Evolutionary conservation across 1,140 invertebrate genomes (phyloP), one percentile per base, ranked within the genome.

Genomic region (Neodiprion virginianus): DNA sequence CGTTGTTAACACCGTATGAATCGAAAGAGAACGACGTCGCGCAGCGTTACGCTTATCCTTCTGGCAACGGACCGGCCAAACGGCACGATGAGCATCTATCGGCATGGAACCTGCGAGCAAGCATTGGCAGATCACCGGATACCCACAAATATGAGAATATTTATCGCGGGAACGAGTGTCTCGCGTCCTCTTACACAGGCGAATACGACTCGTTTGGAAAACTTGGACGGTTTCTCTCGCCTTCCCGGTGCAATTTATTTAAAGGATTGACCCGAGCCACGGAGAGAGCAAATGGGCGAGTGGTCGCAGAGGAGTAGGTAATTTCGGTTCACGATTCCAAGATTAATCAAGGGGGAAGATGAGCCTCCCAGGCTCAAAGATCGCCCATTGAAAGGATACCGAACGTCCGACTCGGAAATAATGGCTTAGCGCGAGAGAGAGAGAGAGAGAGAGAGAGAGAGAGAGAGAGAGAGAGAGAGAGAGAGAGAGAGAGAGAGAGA

Each of bases 131-230:
- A 61, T 7, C 28, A 40, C 5, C 28, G 28, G 28, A 40, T 40
- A 40, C 5, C 1, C 53, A 5, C 11, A 61, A 14, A 8, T 61
- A 8, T 50, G 70, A 49, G 70, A 50, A 71, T 40, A 71, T 71
- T 76, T 76, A 72, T 73, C 17, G 68, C 67, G 70, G 28, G 48
- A 14, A 71, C 70, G 70, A 71, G 12, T 4, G 70, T 12, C 48
- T 61, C 11, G n/a, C 47, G 48, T 28, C 11, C 5, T 71, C 70
- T 8, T 40, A 5, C 5, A 40, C 5, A 40, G 28, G 28, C 28
- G 1, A 40, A 40, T 40, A 40, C 28, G 28, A 40, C 28, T 40
- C 28, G 23, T 71, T 71, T 14, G 72, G 48, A 48, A 65, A 61
- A 72, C 49, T 17, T 76, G 67, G 49, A 73, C 66, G 65, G 23